phyloP scores from a whole-genome alignment of 2,113 vertebrate species.

The Chlorodrepanis virens region DNA sequence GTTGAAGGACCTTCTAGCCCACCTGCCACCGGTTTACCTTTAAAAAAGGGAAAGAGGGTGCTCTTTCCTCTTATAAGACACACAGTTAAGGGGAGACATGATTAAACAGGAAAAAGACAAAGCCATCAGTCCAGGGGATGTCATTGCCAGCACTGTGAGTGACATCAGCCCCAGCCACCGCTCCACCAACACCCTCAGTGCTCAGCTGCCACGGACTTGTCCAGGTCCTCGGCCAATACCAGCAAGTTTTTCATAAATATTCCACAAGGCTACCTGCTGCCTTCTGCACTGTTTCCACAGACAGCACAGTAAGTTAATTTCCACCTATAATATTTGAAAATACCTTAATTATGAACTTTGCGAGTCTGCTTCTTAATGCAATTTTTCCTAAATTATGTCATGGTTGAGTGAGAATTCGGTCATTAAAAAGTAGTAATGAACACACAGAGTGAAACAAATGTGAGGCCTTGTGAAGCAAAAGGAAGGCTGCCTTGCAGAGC shows the following conservation, averaged over 20 bases:
- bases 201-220: not conserved
- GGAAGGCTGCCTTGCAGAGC: not conserved
- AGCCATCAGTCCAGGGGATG: not conserved
- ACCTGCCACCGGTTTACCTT: not conserved
- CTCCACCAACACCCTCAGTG: not conserved
- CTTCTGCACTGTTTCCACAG: not conserved
- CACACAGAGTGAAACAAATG: not conserved
- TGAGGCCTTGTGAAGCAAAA: not conserved
- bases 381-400: conserved; percentile 30
- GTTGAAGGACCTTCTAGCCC: not conserved
- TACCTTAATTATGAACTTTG: conserved; percentile 19
- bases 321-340: conserved; percentile 26
- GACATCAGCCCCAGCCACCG: rapidly evolving
- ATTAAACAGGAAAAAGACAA: not conserved
- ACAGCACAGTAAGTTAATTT: not conserved
- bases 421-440: conserved; percentile 17
- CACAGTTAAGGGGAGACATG: not conserved
- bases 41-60: not conserved
- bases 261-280: not conserved
- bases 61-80: not conserved
- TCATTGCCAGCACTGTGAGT: rapidly evolving
- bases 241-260: not conserved
- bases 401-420: not conserved
- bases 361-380: not conserved
- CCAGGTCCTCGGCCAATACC: not conserved